These are phyloP conservation scores for Tachysurus vachellii DNA, from an alignment of 2,113 vertebrate species.

Conservation along the genomic window DNA sequence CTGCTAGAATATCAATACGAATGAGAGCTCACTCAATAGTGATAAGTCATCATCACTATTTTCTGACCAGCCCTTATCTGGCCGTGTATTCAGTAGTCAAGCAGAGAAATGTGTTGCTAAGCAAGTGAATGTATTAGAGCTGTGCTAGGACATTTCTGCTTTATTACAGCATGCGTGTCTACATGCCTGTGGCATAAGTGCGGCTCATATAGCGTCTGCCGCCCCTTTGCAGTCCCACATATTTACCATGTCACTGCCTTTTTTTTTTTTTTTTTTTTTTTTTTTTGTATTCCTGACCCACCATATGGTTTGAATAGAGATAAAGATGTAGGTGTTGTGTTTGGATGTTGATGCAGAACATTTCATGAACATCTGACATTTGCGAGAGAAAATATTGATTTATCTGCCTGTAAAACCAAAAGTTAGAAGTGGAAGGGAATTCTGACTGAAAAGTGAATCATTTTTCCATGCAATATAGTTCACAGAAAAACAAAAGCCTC, in stretches of 20 bases:
- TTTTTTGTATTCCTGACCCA: constrained; percentile 11
- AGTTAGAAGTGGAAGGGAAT: constrained; percentile 15
- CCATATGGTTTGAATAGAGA: background rate
- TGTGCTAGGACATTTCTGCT: background rate
- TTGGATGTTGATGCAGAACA: constrained; percentile 7
- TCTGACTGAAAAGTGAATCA: background rate
- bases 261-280: too few species aligned
- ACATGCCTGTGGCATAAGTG: background rate
- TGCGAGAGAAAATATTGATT: constrained; percentile 36
- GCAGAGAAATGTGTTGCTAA: background rate
- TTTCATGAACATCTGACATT: constrained; percentile 31
- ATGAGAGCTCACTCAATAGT: constrained; percentile 54
- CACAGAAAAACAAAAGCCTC: constrained; percentile 2
- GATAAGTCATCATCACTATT: constrained; percentile 58
- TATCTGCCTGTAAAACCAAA: constrained; percentile 33
- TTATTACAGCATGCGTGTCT: background rate
- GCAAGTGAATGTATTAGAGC: background rate
- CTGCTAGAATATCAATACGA: constrained; percentile 58
- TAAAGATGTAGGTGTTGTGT: constrained; percentile 25
- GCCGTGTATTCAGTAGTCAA: background rate
- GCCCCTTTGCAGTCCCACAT: background rate
- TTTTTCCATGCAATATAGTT: constrained; percentile 30
- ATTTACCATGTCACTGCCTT: background rate
- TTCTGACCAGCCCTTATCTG: background rate
- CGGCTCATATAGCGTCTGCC: background rate